Conservation (phyloP, 2,888 invertebrate genomes). For the Phyllotreta cruciferae region DNA sequence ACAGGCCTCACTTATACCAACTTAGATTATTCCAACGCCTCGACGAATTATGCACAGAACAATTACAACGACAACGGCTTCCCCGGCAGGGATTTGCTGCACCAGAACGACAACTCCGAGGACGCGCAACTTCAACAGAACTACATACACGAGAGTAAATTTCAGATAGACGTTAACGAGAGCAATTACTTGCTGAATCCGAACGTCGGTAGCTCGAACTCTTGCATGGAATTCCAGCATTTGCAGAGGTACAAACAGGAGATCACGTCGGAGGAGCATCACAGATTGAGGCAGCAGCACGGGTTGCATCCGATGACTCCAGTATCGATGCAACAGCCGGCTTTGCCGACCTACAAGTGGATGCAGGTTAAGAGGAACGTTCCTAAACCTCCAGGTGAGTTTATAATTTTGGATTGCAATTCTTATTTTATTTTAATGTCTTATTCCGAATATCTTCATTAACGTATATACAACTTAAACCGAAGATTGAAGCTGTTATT, state of each 20-base stretch:
- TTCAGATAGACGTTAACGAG: conserved; percentile 53
- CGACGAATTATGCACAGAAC: conserved; percentile 53
- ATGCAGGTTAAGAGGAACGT: conserved; percentile 98
- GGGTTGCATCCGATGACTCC: conserved; percentile 47
- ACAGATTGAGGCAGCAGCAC: conserved; percentile 58
- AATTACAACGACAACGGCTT: conserved; percentile 51
- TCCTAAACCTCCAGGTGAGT: conserved; percentile 89
- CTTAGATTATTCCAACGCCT: conserved; percentile 72
- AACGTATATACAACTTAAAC: no score
- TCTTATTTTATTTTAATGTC: no score
- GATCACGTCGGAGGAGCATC: conserved; percentile 44
- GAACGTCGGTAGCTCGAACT: conserved; percentile 55
- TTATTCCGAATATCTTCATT: no score
- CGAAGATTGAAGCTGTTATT: no score
- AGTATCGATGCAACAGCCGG: conserved; percentile 63
- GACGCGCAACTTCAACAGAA: conserved; percentile 61
- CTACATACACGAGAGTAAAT: conserved; percentile 64
- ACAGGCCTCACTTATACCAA: conserved; percentile 90
- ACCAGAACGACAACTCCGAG: conserved; percentile 65
- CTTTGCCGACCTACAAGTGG: conserved; percentile 95
- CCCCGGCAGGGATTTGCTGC: conserved; percentile 54
- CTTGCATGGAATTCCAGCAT: conserved; percentile 67
- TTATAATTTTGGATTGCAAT: no score
- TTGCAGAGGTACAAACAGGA: conserved; percentile 72
- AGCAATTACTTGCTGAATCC: conserved; percentile 58